Evolutionary conservation across 2,797 vertebrate species (phyloP).

Genomic region (Orestias chungarensis): DNA sequence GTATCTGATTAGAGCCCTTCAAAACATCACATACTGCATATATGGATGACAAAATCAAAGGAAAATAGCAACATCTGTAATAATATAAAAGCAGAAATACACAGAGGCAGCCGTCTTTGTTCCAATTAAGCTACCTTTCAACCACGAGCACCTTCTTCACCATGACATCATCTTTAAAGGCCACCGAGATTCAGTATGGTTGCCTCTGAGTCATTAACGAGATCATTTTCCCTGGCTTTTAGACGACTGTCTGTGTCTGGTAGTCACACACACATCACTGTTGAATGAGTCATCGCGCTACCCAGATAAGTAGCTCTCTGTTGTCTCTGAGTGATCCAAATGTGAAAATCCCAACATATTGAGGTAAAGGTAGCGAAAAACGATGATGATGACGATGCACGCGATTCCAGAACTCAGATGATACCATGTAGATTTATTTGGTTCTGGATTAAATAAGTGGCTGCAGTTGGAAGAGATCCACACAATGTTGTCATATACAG

Average conservation of each 20-base stretch:
- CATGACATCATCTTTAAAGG: slow-evolving; percentile 59
- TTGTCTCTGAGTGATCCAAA: slow-evolving; percentile 41
- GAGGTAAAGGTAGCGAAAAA: slow-evolving; percentile 18
- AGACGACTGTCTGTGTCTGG: slow-evolving; percentile 25
- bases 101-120: background rate
- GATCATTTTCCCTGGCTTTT: slow-evolving; percentile 52
- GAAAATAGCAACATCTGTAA: slow-evolving; percentile 14
- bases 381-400: slow-evolving; percentile 30
- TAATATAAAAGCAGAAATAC: slow-evolving; percentile 5
- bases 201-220: slow-evolving; percentile 53
- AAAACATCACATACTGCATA: background rate
- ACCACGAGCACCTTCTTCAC: slow-evolving; percentile 49
- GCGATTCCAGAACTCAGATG: slow-evolving; percentile 17
- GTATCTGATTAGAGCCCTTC: background rate
- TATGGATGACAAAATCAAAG: background rate
- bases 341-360: slow-evolving; percentile 17
- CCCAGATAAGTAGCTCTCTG: slow-evolving; percentile 43
- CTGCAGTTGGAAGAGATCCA: slow-evolving; percentile 11
- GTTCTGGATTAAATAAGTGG: slow-evolving; percentile 30
- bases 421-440: slow-evolving; percentile 34
- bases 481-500: slow-evolving; percentile 7
- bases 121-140: slow-evolving; percentile 39
- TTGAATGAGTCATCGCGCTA: slow-evolving; percentile 58
- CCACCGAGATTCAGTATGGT: slow-evolving; percentile 38
- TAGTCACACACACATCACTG: slow-evolving; percentile 12